phyloP scores from a whole-genome alignment of 2,797 vertebrate species.

The Spinus olivaceus region DNA sequence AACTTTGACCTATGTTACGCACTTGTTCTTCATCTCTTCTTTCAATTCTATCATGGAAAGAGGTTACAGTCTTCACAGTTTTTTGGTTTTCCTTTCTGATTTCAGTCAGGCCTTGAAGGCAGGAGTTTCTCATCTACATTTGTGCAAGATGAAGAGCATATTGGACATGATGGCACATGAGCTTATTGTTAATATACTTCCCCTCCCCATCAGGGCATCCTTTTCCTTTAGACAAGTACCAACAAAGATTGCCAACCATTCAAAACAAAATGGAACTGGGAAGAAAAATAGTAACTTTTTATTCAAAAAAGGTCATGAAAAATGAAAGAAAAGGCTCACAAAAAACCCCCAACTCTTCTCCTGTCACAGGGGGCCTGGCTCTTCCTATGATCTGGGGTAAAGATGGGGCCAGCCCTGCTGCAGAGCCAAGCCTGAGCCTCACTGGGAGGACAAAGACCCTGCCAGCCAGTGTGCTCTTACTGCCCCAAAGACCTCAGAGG shows the following conservation, averaged over 20 bases:
- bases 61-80: neutral
- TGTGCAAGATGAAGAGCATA: neutral
- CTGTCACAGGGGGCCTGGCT: neutral
- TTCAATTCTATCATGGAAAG: neutral
- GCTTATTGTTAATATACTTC: neutral
- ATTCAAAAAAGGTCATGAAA: neutral
- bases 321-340: neutral
- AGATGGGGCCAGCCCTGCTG: neutral
- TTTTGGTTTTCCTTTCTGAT: neutral
- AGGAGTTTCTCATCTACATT: neutral
- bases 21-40: neutral
- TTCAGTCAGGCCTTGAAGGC: neutral
- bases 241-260: neutral
- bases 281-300: neutral
- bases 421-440: neutral
- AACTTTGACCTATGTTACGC: neutral
- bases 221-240: neutral
- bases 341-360: fast-evolving
- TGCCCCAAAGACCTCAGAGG: neutral
- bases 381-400: neutral
- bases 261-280: neutral
- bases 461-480: neutral
- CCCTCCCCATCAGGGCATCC: neutral
- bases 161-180: neutral
- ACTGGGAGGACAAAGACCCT: neutral